phyloP scores from a whole-genome alignment of 2,888 invertebrate species.

The Amphipyra berbera region DNA sequence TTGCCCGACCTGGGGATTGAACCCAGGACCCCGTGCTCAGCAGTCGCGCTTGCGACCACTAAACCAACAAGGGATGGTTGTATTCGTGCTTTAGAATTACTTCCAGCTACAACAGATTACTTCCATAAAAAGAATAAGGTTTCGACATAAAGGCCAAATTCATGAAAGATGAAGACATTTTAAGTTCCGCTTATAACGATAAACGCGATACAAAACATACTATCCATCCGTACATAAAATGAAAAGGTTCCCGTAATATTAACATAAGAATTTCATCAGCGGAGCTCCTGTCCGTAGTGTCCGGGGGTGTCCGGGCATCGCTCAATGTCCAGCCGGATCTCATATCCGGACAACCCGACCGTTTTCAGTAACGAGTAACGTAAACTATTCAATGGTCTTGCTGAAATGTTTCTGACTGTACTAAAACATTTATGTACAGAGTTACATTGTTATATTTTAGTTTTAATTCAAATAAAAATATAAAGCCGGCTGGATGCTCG shows the following conservation, averaged over 20 bases:
- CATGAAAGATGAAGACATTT: constrained; percentile 1
- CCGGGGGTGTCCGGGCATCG: constrained; percentile 55
- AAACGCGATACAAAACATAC: constrained; percentile 24
- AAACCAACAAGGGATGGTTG: too few relatives aligned
- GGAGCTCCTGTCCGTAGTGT: constrained; percentile 26
- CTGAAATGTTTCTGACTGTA: constrained; percentile 30
- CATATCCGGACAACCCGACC: constrained; percentile 64
- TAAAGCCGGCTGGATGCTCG: too few relatives aligned
- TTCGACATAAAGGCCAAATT: neutral
- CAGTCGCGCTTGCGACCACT: too few relatives aligned
- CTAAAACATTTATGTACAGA: constrained; percentile 5
- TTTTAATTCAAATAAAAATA: constrained; percentile 18
- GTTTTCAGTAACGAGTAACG: constrained; percentile 57
- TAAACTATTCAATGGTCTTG: constrained; percentile 58
- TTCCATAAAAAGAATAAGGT: neutral
- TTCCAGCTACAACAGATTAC: too few relatives aligned
- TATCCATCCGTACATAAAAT: constrained; percentile 45
- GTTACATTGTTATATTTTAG: too few relatives aligned
- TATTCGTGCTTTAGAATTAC: too few relatives aligned
- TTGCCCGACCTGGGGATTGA: too few relatives aligned
- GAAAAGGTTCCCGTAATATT: constrained; percentile 56
- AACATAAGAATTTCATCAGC: constrained; percentile 66
- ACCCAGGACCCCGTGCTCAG: too few relatives aligned
- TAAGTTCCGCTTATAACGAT: constrained; percentile 12
- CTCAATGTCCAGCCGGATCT: constrained; percentile 65